Evolutionary conservation across 2,113 vertebrate genomes (phyloP).

Genomic region (Leptosomus discolor): DNA sequence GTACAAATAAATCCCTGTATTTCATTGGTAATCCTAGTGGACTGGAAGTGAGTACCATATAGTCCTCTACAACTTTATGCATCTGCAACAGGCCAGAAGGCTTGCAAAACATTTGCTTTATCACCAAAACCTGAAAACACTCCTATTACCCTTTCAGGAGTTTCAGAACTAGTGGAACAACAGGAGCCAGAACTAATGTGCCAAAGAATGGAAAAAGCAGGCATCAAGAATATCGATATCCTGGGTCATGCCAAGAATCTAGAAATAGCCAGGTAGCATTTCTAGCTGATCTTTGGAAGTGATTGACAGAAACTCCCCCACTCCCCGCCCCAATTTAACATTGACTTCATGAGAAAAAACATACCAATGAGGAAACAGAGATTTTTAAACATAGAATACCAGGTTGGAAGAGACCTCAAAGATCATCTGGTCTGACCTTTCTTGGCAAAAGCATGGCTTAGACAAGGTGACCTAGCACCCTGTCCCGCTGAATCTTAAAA

Average conservation of each 20-base stretch:
- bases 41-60: neutral
- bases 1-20: neutral
- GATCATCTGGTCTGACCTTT: neutral
- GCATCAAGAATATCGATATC: neutral
- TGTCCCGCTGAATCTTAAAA: neutral
- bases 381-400: no score
- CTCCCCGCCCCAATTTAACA: neutral
- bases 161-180: neutral
- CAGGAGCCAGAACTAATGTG: rapidly evolving
- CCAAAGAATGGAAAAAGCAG: neutral
- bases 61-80: neutral
- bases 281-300: neutral
- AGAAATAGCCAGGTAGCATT: neutral
- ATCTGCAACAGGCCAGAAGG: neutral
- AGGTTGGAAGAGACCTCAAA: neutral
- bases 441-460: neutral
- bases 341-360: neutral
- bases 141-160: neutral
- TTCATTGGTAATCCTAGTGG: neutral
- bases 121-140: rapidly evolving
- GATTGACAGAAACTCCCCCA: neutral
- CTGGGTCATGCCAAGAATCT: neutral
- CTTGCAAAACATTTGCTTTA: neutral
- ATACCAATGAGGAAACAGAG: neutral
- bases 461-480: neutral